Evolutionary conservation across 2,797 vertebrate species (phyloP).

Genomic region (Heterohyrax brucei): DNA sequence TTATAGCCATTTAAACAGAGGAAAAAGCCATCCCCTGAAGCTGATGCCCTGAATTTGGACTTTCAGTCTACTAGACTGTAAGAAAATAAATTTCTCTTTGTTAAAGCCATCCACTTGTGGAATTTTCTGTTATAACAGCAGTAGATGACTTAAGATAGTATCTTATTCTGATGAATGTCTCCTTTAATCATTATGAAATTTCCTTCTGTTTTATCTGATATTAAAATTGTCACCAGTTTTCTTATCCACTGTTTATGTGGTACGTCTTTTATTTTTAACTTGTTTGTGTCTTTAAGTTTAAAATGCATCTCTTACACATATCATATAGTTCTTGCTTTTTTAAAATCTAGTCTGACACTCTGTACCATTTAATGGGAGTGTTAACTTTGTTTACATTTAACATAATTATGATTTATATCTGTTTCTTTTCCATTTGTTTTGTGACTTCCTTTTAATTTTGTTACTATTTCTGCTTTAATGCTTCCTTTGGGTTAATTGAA

Average conservation of each 20-base stretch:
- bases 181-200: slow-evolving; percentile 56
- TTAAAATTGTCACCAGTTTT: too few relatives aligned
- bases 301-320: not conserved
- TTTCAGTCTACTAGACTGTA: too few relatives aligned
- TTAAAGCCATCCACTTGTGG: too few relatives aligned
- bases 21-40: too few relatives aligned
- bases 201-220: slow-evolving; percentile 1
- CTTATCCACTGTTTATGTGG: not conserved
- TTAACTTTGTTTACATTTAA: slow-evolving; percentile 1
- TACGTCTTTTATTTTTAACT: not conserved
- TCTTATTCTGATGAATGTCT: slow-evolving; percentile 49
- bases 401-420: not conserved
- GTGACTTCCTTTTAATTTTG: slow-evolving; percentile 50
- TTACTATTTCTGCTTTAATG: slow-evolving; percentile 19
- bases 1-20: not conserved
- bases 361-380: not conserved
- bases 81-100: too few relatives aligned
- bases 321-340: slow-evolving; percentile 47
- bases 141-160: not conserved
- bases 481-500: not conserved
- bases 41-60: too few relatives aligned
- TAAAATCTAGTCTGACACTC: not conserved
- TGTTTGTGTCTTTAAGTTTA: slow-evolving; percentile 54
- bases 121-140: too few relatives aligned
- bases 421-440: slow-evolving; percentile 55